These are phyloP conservation scores for Phacellophora camtschatica DNA, from an alignment of 30 jellyfish, hydroid and myxozoan species.

Conservation along the genomic window DNA sequence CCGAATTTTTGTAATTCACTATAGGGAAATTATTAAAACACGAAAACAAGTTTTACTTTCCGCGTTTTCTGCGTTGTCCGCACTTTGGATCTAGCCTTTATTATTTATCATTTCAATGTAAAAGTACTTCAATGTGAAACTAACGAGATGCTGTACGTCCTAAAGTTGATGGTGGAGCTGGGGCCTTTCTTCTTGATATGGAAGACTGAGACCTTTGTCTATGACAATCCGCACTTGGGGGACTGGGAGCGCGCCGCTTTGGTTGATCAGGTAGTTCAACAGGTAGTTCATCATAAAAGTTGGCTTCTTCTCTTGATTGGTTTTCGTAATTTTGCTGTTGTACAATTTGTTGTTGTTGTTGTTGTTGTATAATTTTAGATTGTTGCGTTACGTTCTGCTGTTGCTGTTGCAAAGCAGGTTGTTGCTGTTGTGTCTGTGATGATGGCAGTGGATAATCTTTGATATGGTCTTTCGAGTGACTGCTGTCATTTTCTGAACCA, in stretches of 20 bases:
- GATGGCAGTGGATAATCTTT: neutral
- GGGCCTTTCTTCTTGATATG: constrained; percentile 35
- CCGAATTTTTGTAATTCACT: too few species aligned
- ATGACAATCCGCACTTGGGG: constrained; percentile 8
- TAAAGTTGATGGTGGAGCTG: constrained; percentile 53
- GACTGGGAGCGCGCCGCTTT: constrained; percentile 71
- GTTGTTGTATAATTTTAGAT: neutral
- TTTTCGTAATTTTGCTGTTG: neutral
- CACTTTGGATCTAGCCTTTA: too few species aligned
- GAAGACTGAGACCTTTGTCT: constrained; percentile 7
- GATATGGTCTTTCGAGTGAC: neutral
- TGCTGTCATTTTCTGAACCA: constrained; percentile 1
- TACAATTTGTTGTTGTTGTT: neutral
- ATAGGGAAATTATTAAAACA: too few species aligned
- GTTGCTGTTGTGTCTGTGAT: neutral
- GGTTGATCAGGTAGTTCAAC: constrained; percentile 86
- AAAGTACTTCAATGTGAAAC: too few species aligned
- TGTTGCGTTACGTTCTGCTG: neutral
- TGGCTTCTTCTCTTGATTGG: too few species aligned
- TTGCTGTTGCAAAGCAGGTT: neutral
- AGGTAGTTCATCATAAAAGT: constrained; percentile 12
- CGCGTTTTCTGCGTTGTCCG: too few species aligned
- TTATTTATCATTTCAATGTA: too few species aligned
- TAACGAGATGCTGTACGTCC: constrained; percentile 26
- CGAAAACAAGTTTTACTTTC: too few species aligned